Conservation (phyloP, 53 echinoderm and acorn worm species). For the Antedon mediterranea region DNA sequence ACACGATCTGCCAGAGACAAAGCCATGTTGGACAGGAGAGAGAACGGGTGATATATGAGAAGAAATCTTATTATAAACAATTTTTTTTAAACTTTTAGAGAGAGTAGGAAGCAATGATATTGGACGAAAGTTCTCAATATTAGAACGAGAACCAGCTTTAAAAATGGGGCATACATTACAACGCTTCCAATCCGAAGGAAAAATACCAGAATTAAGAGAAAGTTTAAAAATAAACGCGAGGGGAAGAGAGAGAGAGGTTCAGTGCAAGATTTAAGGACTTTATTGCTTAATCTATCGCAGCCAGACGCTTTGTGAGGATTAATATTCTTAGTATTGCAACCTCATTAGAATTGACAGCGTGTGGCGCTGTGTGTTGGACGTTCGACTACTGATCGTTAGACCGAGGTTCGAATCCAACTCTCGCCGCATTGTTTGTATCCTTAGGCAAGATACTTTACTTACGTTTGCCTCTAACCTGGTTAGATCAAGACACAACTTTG, state of each 20-base stretch:
- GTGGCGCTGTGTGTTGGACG: too few species aligned
- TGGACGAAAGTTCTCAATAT: background rate
- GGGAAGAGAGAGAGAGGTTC: background rate
- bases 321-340: too few species aligned
- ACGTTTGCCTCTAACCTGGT: too few species aligned
- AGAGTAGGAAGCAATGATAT: background rate
- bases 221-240: background rate
- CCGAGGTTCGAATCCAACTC: too few species aligned
- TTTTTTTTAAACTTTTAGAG: background rate
- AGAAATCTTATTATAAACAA: background rate
- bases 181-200: background rate
- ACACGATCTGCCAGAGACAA: background rate
- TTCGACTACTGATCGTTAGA: too few species aligned
- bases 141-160: background rate
- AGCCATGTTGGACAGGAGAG: background rate
- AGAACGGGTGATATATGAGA: background rate
- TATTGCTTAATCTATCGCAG: too few species aligned
- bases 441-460: too few species aligned
- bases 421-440: too few species aligned
- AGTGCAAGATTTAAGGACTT: too few species aligned
- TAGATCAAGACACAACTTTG: too few species aligned
- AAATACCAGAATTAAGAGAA: background rate
- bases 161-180: background rate
- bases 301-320: too few species aligned
- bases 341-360: too few species aligned